Evolutionary conservation across 2,888 invertebrate genomes (phyloP).

Genomic region (Synanthedon myopaeformis): DNA sequence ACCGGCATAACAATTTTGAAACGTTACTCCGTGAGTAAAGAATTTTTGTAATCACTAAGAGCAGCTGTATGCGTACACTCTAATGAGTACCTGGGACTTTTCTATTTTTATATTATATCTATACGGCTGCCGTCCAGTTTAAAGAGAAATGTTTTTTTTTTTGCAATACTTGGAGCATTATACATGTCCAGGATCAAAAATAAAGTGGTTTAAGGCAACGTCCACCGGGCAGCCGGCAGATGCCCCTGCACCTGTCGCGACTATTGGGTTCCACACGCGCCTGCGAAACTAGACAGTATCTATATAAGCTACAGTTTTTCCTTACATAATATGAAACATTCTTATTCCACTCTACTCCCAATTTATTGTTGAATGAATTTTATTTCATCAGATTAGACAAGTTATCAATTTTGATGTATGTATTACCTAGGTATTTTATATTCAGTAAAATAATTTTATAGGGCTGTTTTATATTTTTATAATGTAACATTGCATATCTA

Average conservation of each 20-base stretch:
- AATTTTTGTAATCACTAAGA: not conserved
- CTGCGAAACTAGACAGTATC: slow-evolving; percentile 11
- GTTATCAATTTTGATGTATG: too few relatives aligned
- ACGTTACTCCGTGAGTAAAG: slow-evolving; percentile 1
- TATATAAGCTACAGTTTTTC: not conserved
- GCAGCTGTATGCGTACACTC: not conserved
- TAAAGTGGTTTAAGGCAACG: slow-evolving; percentile 35
- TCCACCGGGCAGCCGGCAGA: slow-evolving; percentile 47
- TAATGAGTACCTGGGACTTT: not conserved
- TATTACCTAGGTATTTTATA: too few relatives aligned
- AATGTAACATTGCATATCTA: too few relatives aligned
- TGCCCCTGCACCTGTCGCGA: slow-evolving; percentile 55
- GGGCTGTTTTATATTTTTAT: too few relatives aligned
- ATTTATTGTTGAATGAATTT: too few relatives aligned
- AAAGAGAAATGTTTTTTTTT: too few relatives aligned
- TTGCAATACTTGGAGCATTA: too few relatives aligned
- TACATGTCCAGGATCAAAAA: not conserved
- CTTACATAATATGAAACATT: not conserved
- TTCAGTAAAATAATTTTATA: too few relatives aligned
- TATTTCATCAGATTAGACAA: too few relatives aligned
- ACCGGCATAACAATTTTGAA: slow-evolving; percentile 7
- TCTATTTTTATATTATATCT: too few relatives aligned
- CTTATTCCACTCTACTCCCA: too few relatives aligned
- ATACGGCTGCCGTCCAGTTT: too few relatives aligned
- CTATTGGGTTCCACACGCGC: slow-evolving; percentile 58